Evolutionary conservation across 1,140 invertebrate genomes (phyloP), one percentile per base, ranked within the genome.

Genomic region (Drosophila triauraria): DNA sequence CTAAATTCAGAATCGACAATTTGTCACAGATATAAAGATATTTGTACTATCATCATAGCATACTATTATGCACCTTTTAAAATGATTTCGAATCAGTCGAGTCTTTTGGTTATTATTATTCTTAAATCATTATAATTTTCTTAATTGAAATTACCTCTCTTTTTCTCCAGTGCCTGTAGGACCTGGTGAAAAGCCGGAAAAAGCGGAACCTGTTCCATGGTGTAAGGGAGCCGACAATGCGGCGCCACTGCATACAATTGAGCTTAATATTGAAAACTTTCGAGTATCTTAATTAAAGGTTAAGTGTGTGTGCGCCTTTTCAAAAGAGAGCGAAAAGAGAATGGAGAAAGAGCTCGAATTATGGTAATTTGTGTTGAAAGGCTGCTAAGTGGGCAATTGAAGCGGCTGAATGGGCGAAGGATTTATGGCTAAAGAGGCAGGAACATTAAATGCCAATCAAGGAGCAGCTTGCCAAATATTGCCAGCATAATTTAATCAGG

Each of bases 261-360:
- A 64, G 83, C 71, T 78, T 82, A 87, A 87, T 87, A 87, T 87
- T 87, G 83, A 87, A 87, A 87, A 87, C 67, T 87, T 87, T 87
- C 64, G 83, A 87, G 83, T 87, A 87, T 87, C 83, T 87, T 87
- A 87, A 87, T 87, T 87, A 87, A 87, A 87, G 83, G 83, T 87
- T 87, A 87, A 87, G 83, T 86, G 83, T 72, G 68, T 75, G 70
- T 57, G 75, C 68, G 75, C 76, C 83, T 82, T 82, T 87, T 67
- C 48, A 80, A 82, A 82, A 79, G 35, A 40, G 20, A 83, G 79
- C 71, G 76, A 83, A 84, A 80, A 54, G 75, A 80, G 70, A 68
- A 68, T 30, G 62, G n/a, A 53, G 47, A 53, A 86, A 82, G 69
- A 48, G 64, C 76, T 67, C 63, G 63, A 70, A 70, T 70, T 70